A percentile compares a stretch with the other conserved stretches of the same genome.
Conservation (phyloP, 2,113 vertebrate species). For the Arizona elegans region DNA sequence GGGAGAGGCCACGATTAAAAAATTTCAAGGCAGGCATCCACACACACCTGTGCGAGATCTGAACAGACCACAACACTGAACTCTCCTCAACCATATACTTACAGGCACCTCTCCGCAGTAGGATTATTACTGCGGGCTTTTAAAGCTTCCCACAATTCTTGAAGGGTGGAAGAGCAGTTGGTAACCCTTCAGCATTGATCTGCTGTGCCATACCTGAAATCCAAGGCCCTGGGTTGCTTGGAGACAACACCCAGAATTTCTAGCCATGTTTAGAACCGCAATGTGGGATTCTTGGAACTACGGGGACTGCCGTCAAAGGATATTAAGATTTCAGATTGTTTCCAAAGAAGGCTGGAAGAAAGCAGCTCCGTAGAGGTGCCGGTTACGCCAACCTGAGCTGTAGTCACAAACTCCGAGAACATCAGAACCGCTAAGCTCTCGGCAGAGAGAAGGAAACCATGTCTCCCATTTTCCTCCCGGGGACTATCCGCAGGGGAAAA, state of each 20-base stretch:
- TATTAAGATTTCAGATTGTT: conserved; percentile 45
- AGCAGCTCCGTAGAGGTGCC: not conserved
- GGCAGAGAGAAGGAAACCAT: conserved; percentile 65
- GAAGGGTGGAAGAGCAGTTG: conserved; percentile 55
- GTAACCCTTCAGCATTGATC: conserved; percentile 52
- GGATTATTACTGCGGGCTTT: conserved; percentile 57
- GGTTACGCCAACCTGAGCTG: conserved; percentile 55
- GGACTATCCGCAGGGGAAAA: conserved; percentile 64
- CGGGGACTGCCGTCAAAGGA: conserved; percentile 53
- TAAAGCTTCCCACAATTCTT: conserved; percentile 57
- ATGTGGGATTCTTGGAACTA: conserved; percentile 71
- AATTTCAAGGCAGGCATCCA: conserved; percentile 56
- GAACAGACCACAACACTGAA: conserved; percentile 59
- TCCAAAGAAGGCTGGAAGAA: conserved; percentile 43
- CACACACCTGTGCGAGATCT: conserved; percentile 58
- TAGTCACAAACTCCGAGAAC: conserved; percentile 71
- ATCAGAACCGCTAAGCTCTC: conserved; percentile 61
- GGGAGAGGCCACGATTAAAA: conserved; percentile 52
- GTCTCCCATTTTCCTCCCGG: conserved; percentile 54
- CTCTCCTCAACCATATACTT: conserved; percentile 62
- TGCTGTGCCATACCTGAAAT: conserved; percentile 57
- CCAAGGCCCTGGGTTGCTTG: conserved; percentile 63
- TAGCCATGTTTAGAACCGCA: conserved; percentile 54
- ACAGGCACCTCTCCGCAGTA: conserved; percentile 58
- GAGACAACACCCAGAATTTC: conserved; percentile 52